Evolutionary conservation across 2,888 invertebrate species (phyloP).

Genomic region (Cheilosia soror): DNA sequence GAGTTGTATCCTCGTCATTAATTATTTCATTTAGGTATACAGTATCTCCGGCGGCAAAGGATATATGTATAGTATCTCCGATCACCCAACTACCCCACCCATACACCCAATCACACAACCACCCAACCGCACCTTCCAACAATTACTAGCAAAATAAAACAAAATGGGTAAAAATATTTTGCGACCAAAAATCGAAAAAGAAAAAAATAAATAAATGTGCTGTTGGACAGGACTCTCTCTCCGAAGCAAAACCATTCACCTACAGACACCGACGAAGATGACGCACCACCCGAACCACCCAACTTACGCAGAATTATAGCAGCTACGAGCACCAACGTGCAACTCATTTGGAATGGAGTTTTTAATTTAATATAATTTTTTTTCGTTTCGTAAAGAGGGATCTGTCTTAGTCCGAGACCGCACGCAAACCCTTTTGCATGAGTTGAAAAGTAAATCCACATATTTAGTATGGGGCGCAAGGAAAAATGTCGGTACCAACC

Average conservation of each 20-base stretch:
- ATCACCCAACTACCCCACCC: slow-evolving; percentile 22
- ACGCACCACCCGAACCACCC: slow-evolving; percentile 6
- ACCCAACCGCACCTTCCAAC: slow-evolving; percentile 16
- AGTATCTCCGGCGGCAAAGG: slow-evolving; percentile 57
- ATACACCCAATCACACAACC: slow-evolving; percentile 16
- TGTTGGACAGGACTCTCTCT: neutral
- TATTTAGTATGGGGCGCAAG: neutral
- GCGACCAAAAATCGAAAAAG: slow-evolving; percentile 55
- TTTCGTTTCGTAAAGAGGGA: neutral
- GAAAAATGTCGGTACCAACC: neutral
- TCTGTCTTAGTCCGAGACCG: neutral
- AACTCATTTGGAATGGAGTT: slow-evolving; percentile 4
- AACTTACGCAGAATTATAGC: slow-evolving; percentile 9
- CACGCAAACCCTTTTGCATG: slow-evolving; percentile 2
- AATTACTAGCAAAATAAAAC: slow-evolving; percentile 35
- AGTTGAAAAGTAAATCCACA: neutral
- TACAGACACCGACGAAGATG: slow-evolving; percentile 24
- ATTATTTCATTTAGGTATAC: slow-evolving; percentile 72
- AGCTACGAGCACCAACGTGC: neutral
- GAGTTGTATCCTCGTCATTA: slow-evolving; percentile 64
- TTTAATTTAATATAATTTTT: neutral
- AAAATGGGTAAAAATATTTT: slow-evolving; percentile 28
- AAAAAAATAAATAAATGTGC: slow-evolving; percentile 46
- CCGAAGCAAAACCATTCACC: slow-evolving; percentile 25
- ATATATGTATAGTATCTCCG: slow-evolving; percentile 48